Conservation (phyloP, 2,888 invertebrate genomes). For the Apotomis turbidana region DNA sequence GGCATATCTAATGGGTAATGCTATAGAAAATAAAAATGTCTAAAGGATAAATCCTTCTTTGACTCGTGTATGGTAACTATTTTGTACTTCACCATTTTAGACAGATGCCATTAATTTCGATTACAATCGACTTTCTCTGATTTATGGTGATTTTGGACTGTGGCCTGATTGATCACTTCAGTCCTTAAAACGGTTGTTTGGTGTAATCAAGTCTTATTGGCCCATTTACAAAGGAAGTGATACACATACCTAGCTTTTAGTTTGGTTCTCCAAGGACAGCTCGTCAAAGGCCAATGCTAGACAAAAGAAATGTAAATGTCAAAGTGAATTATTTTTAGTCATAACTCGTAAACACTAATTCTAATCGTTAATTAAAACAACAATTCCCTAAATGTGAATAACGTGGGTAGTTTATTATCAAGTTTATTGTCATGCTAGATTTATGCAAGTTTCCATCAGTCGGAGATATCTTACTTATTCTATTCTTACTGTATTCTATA, state of each 20-base stretch:
- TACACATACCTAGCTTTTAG: background rate
- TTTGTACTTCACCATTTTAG: background rate
- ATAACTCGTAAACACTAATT: background rate
- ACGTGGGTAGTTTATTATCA: constrained; percentile 11
- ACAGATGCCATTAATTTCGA: constrained; percentile 8
- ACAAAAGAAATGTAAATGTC: constrained; percentile 1
- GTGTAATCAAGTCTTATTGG: constrained; percentile 4
- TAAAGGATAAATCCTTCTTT: background rate
- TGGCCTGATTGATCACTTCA: constrained; percentile 12
- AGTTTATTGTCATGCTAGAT: constrained; percentile 1
- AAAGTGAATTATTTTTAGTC: background rate
- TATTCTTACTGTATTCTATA: background rate
- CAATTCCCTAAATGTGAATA: constrained; percentile 3
- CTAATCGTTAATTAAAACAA: constrained; percentile 8
- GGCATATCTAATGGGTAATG: no score
- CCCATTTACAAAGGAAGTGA: background rate
- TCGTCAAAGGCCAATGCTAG: background rate
- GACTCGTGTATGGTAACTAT: constrained; percentile 7
- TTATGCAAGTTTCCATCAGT: constrained; percentile 11
- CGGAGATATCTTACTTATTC: background rate
- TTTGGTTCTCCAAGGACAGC: background rate
- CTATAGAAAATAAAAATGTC: no score
- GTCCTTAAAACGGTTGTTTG: background rate
- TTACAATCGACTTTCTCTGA: constrained; percentile 9
- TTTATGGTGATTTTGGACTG: constrained; percentile 14